Conservation (phyloP, 2,888 invertebrate genomes). For the Caenorhabditis sulstoni region DNA sequence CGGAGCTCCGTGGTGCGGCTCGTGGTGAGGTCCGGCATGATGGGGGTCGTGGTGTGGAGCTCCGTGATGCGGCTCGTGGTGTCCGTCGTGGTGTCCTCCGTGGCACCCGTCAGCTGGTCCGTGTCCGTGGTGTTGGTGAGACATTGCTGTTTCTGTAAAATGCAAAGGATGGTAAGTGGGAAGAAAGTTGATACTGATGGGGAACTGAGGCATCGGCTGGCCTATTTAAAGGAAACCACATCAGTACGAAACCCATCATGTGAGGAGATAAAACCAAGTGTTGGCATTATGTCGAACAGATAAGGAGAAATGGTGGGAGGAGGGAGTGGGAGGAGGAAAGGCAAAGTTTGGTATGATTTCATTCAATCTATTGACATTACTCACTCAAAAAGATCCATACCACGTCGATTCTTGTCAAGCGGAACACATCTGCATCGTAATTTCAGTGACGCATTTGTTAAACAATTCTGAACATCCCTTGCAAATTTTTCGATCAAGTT, state of each 20-base stretch:
- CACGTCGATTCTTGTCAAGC: background rate
- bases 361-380: slow-evolving; percentile 26
- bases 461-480: background rate
- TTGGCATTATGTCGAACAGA: slow-evolving; percentile 43
- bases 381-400: slow-evolving; percentile 20
- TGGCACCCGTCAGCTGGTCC: slow-evolving; percentile 31
- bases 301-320: slow-evolving; percentile 36
- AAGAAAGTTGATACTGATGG: slow-evolving; percentile 7
- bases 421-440: slow-evolving; percentile 27
- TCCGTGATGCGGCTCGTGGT: slow-evolving; percentile 16
- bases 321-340: background rate
- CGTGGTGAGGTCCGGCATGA: slow-evolving; percentile 23
- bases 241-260: slow-evolving; percentile 38
- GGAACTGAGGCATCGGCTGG: background rate
- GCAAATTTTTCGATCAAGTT: too few relatives aligned
- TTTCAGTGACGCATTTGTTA: slow-evolving; percentile 17
- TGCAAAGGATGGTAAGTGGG: background rate
- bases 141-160: slow-evolving; percentile 22
- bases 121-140: slow-evolving; percentile 42
- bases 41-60: slow-evolving; percentile 11
- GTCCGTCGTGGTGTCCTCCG: slow-evolving; percentile 31
- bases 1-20: slow-evolving; percentile 6
- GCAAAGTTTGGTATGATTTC: slow-evolving; percentile 5
- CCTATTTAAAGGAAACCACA: slow-evolving; percentile 46
- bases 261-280: slow-evolving; percentile 36